Evolutionary conservation across 2,797 vertebrate species (phyloP).

Genomic region (Falco rusticolus): DNA sequence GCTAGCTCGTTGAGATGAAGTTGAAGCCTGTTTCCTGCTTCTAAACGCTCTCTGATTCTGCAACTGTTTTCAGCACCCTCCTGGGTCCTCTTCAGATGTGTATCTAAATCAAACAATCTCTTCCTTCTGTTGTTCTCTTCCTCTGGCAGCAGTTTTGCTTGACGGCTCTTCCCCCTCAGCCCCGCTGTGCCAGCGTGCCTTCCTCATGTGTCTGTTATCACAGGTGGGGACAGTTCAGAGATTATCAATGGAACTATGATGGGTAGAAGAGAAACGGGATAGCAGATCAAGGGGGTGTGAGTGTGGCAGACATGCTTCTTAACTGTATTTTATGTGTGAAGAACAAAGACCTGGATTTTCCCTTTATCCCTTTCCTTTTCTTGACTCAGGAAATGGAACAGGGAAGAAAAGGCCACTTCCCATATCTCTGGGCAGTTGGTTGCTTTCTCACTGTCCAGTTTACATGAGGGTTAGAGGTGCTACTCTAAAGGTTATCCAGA

Average conservation of each 20-base stretch:
- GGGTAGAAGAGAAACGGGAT: background rate
- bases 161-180: background rate
- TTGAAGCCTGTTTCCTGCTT: background rate
- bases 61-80: background rate
- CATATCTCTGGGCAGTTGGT: background rate
- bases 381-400: background rate
- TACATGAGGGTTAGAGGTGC: background rate
- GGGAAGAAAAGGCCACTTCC: background rate
- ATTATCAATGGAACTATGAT: background rate
- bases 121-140: background rate
- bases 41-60: background rate
- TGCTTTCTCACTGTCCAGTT: background rate
- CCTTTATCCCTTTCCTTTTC: background rate
- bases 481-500: background rate
- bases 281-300: background rate
- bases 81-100: background rate
- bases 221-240: background rate
- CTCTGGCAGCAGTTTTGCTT: background rate
- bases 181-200: fast-evolving
- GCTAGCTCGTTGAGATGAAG: background rate
- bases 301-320: background rate
- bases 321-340: background rate
- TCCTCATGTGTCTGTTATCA: fast-evolving
- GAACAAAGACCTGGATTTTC: background rate
- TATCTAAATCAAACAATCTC: background rate